Evolutionary conservation across 2,113 vertebrate species (phyloP), one percentile per base, ranked within the genome.

Genomic region (Artemisiospiza belli): DNA sequence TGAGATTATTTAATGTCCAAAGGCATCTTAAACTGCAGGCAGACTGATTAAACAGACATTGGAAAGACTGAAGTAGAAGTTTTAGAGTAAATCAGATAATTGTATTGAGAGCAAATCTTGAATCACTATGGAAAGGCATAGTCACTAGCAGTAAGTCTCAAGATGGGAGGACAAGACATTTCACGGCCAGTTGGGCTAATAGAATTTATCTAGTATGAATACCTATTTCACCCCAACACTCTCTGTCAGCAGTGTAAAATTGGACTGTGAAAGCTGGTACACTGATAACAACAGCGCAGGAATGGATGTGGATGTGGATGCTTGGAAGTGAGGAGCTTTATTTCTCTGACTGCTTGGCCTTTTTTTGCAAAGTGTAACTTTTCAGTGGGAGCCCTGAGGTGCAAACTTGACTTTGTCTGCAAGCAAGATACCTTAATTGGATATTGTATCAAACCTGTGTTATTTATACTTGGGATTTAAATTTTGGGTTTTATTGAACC

Each of bases 281-380:
- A 0, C 25, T 75, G 52, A 14, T 81, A 15, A 15, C 0, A 1
- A 5, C 10, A 62, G 52, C 23, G 3, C 15, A 47, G 24, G 31
- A 68, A 9, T 12, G 3, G 9, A 14, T 61, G 28, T 30, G n/a
- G 46, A n/a, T 78, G 21, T 25, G 33, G n/a, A 22, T 92, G 35
- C 51, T 90, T 5, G 3, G 24, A 77, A 75, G 31, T 3, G 11
- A 80, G 80, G n/a, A 74, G 23, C 25, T 88, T 64, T 80, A 11
- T 66, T 83, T 88, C 46, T 46, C 25, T 35, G 74, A 37, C 47
- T 30, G 4, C 11, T 57, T 90, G 79, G 41, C 22, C 41, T 49
- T 83, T 80, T 77, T 77, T 74, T 87, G 43, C 47, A 54, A 87
- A 84, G 74, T 9, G 12, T 41, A 3, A 6, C 51, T 84, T 57